A percentile compares a stretch with the other conserved stretches of the same genome.
Evolutionary conservation across 1,140 invertebrate genomes (phyloP).

Genomic region (Drosophila sproati): DNA sequence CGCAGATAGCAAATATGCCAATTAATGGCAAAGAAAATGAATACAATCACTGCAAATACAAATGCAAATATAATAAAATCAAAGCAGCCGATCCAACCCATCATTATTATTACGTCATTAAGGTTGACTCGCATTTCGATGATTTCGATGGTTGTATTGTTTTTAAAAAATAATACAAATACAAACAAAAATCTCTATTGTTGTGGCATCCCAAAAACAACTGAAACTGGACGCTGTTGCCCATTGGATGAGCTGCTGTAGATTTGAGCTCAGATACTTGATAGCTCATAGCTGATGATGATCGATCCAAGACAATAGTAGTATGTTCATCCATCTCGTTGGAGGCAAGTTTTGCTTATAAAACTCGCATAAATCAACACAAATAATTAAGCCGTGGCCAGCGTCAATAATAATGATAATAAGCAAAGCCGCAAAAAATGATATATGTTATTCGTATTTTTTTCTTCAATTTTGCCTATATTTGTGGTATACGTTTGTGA

Average conservation of each 20-base stretch:
- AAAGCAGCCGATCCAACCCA: slow-evolving; percentile 46
- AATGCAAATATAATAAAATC: slow-evolving; percentile 46
- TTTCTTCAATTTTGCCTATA: neutral
- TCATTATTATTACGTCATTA: slow-evolving; percentile 78
- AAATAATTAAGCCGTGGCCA: slow-evolving; percentile 73
- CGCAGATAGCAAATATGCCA: slow-evolving; percentile 27
- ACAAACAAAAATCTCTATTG: slow-evolving; percentile 4
- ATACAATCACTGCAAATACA: slow-evolving; percentile 50
- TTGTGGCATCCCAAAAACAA: slow-evolving; percentile 5
- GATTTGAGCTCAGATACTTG: neutral
- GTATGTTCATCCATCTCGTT: neutral
- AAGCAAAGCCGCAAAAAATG: slow-evolving; percentile 51
- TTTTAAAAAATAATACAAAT: too few species aligned
- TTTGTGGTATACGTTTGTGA: slow-evolving; percentile 48
- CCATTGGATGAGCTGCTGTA: neutral
- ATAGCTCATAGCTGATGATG: neutral
- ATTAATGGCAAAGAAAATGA: slow-evolving; percentile 58
- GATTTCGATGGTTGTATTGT: too few species aligned
- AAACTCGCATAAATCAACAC: slow-evolving; percentile 78
- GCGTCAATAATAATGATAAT: slow-evolving; percentile 64
- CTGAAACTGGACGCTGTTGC: neutral
- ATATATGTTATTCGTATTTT: slow-evolving; percentile 28
- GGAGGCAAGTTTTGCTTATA: slow-evolving; percentile 51
- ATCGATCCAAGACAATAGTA: slow-evolving; percentile 2
- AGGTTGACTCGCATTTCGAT: slow-evolving; percentile 46